Percentiles rank a stretch among this genome's conserved stretches.
These are phyloP conservation scores for Cheilinus undulatus DNA, from an alignment of 2,113 vertebrate genomes.

Conservation along the genomic window DNA sequence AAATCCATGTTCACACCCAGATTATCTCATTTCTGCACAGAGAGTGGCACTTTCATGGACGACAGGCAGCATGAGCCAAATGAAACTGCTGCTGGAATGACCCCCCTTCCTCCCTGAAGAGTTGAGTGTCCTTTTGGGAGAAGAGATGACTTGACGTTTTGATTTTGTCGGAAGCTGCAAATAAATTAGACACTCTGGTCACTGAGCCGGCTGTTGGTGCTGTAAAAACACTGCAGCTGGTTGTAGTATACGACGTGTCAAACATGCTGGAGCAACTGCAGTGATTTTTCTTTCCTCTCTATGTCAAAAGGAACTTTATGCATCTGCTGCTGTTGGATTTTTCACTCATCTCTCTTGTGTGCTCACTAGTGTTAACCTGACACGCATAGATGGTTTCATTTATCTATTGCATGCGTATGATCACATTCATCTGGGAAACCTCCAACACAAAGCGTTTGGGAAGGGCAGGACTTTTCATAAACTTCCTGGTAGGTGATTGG, in stretches of 20 bases:
- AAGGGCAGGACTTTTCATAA: no score
- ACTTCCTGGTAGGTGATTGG: no score
- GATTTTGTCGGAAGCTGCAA: constrained; percentile 61
- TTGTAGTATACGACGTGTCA: constrained; percentile 37
- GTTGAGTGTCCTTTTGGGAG: constrained; percentile 38
- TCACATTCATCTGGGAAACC: no score
- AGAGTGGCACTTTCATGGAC: constrained; percentile 33
- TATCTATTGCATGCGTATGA: no score
- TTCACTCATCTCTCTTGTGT: constrained; percentile 28
- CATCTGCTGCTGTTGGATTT: constrained; percentile 25
- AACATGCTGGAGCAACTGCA: constrained; percentile 44
- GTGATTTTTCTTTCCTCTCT: constrained; percentile 27
- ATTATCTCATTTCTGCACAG: constrained; percentile 14
- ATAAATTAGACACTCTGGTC: constrained; percentile 60
- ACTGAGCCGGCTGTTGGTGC: constrained; percentile 49
- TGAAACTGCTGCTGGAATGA: constrained; percentile 44
- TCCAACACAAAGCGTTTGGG: no score
- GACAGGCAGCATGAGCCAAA: constrained; percentile 39
- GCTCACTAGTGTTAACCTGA: no score
- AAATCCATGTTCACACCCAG: constrained; percentile 25
- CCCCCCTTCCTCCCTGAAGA: constrained; percentile 9
- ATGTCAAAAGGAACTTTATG: constrained; percentile 36
- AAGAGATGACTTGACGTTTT: constrained; percentile 73
- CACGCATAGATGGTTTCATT: no score
- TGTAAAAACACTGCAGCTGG: constrained; percentile 56